These are phyloP conservation scores for Cynoglossus semilaevis DNA, from an alignment of 2,113 vertebrate genomes.

Conservation along the genomic window DNA sequence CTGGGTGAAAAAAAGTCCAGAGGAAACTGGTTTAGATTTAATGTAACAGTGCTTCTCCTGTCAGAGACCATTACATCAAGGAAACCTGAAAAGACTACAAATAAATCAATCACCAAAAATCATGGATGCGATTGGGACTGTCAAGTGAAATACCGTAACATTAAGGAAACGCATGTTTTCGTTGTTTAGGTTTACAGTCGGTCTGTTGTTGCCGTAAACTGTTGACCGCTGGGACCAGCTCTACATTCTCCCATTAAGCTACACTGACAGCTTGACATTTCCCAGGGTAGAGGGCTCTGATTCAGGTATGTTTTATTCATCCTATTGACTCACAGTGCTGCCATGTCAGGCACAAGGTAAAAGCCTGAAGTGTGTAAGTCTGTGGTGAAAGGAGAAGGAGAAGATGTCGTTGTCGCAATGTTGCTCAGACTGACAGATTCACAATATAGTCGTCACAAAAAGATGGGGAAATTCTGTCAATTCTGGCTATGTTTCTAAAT, in stretches of 20 bases:
- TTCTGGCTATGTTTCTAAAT: no score
- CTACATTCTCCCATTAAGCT: slow-evolving; percentile 68
- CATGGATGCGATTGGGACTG: no score
- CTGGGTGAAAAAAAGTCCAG: background rate
- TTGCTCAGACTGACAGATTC: slow-evolving; percentile 56
- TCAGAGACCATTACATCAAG: no score
- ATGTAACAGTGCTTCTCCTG: background rate
- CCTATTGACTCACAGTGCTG: slow-evolving; percentile 62
- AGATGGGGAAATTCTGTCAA: no score
- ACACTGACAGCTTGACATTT: slow-evolving; percentile 73
- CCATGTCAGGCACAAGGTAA: slow-evolving; percentile 50
- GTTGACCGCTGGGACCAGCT: slow-evolving; percentile 49
- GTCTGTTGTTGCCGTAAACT: slow-evolving; percentile 35
- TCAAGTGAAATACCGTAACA: no score
- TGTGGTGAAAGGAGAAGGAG: slow-evolving; percentile 44
- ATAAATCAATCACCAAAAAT: no score
- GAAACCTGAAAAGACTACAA: no score
- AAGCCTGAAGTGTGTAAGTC: slow-evolving; percentile 46
- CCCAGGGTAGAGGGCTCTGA: slow-evolving; percentile 67
- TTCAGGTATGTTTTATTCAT: slow-evolving; percentile 78
- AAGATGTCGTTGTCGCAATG: slow-evolving; percentile 58
- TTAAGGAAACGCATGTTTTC: no score
- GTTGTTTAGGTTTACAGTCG: no score
- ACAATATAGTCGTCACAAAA: slow-evolving; percentile 48
- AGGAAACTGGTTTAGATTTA: slow-evolving; percentile 8